Evolutionary conservation across 2,888 invertebrate species (phyloP).

Genomic region (Barypeithes pellucidus): DNA sequence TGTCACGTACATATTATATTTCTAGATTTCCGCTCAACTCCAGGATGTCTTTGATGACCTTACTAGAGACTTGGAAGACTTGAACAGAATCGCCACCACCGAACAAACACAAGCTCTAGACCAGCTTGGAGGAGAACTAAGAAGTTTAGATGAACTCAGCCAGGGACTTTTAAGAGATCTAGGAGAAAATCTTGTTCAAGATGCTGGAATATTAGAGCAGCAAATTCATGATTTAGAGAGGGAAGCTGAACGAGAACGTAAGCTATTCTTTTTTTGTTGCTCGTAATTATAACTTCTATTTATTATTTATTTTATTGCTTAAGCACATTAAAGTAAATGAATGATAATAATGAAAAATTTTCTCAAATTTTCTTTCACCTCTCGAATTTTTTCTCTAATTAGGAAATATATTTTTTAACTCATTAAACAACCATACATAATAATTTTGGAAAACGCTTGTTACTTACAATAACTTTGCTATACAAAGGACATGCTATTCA

Average conservation of each 20-base stretch:
- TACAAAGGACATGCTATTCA: no score
- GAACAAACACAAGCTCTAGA: background rate
- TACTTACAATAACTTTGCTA: no score
- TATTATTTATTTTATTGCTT: no score
- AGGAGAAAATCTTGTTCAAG: background rate
- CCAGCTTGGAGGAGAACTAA: background rate
- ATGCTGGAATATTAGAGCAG: background rate
- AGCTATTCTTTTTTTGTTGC: background rate
- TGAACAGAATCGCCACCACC: background rate
- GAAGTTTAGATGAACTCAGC: background rate
- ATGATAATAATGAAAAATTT: no score
- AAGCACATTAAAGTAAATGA: no score
- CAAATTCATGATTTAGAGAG: background rate
- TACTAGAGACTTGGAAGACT: background rate
- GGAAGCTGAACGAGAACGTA: background rate
- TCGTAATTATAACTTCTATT: background rate
- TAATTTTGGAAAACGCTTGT: no score
- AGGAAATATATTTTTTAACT: no score
- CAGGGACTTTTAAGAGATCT: background rate
- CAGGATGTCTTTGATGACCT: background rate
- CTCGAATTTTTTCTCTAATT: no score
- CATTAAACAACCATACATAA: no score
- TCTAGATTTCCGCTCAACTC: background rate
- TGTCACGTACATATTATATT: no score
- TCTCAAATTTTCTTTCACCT: no score